A percentile compares a stretch with the other conserved stretches of the same genome.
phyloP scores from a whole-genome alignment of 2,888 invertebrate species.

The Melolontha melolontha region DNA sequence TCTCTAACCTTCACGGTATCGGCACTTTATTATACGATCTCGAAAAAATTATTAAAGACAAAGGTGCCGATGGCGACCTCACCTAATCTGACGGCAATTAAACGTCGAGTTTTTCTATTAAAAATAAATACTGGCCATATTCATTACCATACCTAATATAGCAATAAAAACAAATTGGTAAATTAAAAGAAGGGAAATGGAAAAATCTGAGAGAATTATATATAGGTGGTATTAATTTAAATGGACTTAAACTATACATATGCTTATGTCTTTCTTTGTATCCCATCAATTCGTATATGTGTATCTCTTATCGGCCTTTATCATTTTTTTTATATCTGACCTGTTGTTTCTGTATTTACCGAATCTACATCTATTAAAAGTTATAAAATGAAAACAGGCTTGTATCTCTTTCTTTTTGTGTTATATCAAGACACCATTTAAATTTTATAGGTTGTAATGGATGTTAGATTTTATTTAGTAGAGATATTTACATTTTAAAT shows the following conservation, averaged over 20 bases:
- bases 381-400: constrained; percentile 13
- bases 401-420: constrained; percentile 12
- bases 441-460: constrained; percentile 37
- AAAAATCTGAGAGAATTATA: constrained; percentile 4
- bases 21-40: no score
- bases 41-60: constrained; percentile 48
- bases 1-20: no score
- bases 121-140: constrained; percentile 55
- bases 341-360: constrained; percentile 29
- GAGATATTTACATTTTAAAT: neutral
- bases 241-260: constrained; percentile 5
- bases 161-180: constrained; percentile 49
- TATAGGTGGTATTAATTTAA: constrained; percentile 34
- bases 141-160: constrained; percentile 57
- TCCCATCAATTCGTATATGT: neutral
- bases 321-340: constrained; percentile 12
- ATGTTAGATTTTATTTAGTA: constrained; percentile 16
- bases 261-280: neutral
- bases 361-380: constrained; percentile 33
- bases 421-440: constrained; percentile 23
- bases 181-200: constrained; percentile 36
- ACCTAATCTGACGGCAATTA: constrained; percentile 56
- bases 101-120: constrained; percentile 55
- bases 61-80: constrained; percentile 54
- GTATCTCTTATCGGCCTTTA: constrained; percentile 9